Percentiles rank a stretch among this genome's conserved stretches.
Conservation (phyloP, 2,113 vertebrate species). For the Tamias sibiricus region DNA sequence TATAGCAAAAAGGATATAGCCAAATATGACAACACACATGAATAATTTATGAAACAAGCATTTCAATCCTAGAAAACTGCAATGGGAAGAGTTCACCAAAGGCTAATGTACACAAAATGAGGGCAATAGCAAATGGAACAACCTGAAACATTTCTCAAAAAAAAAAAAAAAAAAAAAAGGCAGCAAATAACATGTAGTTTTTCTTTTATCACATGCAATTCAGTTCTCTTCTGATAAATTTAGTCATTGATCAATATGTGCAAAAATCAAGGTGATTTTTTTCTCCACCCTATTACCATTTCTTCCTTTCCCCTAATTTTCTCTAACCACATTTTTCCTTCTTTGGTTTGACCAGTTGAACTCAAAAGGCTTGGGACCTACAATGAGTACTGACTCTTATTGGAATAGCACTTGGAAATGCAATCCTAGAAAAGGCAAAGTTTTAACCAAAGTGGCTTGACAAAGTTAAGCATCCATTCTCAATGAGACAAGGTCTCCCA, state of each 20-base stretch:
- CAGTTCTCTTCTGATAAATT: neutral
- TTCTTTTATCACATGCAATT: neutral
- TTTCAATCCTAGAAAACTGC: slow-evolving; percentile 47
- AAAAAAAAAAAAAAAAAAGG: neutral
- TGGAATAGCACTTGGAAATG: slow-evolving; percentile 77
- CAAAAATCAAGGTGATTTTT: neutral
- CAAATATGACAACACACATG: neutral
- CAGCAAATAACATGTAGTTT: neutral
- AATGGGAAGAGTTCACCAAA: neutral
- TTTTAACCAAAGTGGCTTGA: neutral
- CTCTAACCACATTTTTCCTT: slow-evolving; percentile 54
- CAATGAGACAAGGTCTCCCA: too few species aligned
- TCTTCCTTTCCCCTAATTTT: slow-evolving; percentile 48
- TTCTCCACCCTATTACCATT: neutral
- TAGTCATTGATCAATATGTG: neutral
- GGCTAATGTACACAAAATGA: neutral
- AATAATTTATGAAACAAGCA: slow-evolving; percentile 62
- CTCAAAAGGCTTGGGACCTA: slow-evolving; percentile 62
- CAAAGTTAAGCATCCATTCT: too few species aligned
- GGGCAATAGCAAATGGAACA: neutral
- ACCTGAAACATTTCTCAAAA: neutral
- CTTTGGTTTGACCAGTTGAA: slow-evolving; percentile 77
- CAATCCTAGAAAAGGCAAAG: slow-evolving; percentile 57
- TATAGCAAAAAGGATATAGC: too few species aligned
- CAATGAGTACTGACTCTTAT: slow-evolving; percentile 60